These are phyloP conservation scores for Pangasius mekongensis DNA, from an alignment of 2,797 vertebrate species.

Conservation along the genomic window DNA sequence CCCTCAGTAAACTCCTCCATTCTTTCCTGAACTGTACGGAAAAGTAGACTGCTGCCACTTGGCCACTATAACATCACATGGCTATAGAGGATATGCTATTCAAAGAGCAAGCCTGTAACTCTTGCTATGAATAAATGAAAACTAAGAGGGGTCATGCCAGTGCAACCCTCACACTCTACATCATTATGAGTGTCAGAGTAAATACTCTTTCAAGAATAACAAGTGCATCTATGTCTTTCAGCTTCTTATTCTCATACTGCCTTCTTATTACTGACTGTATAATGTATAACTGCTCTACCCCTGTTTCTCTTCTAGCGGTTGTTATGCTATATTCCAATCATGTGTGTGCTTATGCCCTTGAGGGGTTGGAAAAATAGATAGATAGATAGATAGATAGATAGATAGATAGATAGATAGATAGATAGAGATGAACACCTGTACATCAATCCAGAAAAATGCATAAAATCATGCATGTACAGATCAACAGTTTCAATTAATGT, in stretches of 20 bases:
- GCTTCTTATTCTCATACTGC: slow-evolving; percentile 6
- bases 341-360: slow-evolving; percentile 43
- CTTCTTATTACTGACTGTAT: slow-evolving; percentile 36
- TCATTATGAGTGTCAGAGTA: slow-evolving; percentile 3
- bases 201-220: slow-evolving; percentile 17
- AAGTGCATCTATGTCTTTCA: neutral
- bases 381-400: slow-evolving; percentile 38
- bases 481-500: neutral
- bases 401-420: slow-evolving; percentile 44
- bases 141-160: neutral
- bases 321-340: slow-evolving; percentile 53
- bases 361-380: neutral
- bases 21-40: slow-evolving; percentile 5
- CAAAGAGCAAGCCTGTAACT: neutral
- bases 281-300: slow-evolving; percentile 48
- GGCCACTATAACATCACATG: slow-evolving; percentile 3
- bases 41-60: slow-evolving; percentile 19
- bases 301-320: slow-evolving; percentile 47
- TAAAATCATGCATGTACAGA: neutral
- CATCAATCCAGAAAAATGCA: neutral
- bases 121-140: slow-evolving; percentile 19
- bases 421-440: slow-evolving; percentile 18
- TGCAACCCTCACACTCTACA: neutral
- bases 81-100: slow-evolving; percentile 9
- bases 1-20: slow-evolving; percentile 34